These are phyloP conservation scores for Gryllus bimaculatus DNA, from an alignment of 1,140 invertebrate genomes.

Conservation along the genomic window DNA sequence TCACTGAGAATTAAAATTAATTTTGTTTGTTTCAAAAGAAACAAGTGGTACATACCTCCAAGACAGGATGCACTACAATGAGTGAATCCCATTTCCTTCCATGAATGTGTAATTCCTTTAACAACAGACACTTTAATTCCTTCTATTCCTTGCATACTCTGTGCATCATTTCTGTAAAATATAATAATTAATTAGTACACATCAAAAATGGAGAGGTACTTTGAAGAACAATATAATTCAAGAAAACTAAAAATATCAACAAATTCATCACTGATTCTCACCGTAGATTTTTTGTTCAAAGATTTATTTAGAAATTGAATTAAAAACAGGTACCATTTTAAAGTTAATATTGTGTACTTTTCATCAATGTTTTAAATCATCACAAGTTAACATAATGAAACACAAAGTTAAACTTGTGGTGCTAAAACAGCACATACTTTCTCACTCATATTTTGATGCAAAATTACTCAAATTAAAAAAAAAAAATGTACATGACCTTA, in stretches of 20 bases:
- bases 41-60: constrained; percentile 49
- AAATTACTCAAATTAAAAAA: no score
- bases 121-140: constrained; percentile 45
- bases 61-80: constrained; percentile 90
- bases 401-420: no score
- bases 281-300: not conserved
- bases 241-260: not conserved
- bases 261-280: not conserved
- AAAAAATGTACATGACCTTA: no score
- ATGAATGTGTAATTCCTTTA: constrained; percentile 57
- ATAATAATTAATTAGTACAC: not conserved
- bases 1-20: not conserved
- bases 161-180: not conserved
- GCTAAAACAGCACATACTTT: no score
- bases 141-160: not conserved
- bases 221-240: not conserved
- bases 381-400: no score
- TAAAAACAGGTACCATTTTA: no score
- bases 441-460: no score
- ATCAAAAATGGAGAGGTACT: no score
- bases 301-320: no score
- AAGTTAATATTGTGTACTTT: no score
- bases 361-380: no score
- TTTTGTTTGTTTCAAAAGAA: not conserved
- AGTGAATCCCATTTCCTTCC: constrained; percentile 76